A percentile compares a stretch with the other conserved stretches of the same genome.
Evolutionary conservation across 2,888 invertebrate species (phyloP).

Genomic region (Cerastoderma edule): DNA sequence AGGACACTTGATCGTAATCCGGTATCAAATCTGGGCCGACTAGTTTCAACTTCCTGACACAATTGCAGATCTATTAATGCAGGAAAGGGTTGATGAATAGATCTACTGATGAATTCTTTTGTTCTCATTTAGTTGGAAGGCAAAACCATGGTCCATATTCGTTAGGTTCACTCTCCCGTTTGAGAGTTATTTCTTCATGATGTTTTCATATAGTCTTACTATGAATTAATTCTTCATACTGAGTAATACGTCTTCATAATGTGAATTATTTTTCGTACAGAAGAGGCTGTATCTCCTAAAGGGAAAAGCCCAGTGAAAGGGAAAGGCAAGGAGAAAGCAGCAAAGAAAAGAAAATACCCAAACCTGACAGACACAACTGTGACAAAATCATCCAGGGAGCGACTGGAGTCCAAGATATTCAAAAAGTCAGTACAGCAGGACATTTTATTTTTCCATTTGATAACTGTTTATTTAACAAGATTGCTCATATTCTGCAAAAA

Average conservation of each 20-base stretch:
- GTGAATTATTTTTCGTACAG: constrained; percentile 4
- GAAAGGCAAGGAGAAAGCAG: constrained; percentile 66
- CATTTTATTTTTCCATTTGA: background rate
- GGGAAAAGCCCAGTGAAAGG: constrained; percentile 72
- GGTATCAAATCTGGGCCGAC: no score
- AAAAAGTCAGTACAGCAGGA: constrained; percentile 81
- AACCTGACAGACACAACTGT: constrained; percentile 85
- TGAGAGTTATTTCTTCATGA: background rate
- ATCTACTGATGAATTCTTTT: no score
- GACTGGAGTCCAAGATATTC: constrained; percentile 85
- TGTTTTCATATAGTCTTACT: background rate
- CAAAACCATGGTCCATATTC: background rate
- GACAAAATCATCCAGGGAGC: constrained; percentile 81
- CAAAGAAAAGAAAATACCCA: constrained; percentile 78
- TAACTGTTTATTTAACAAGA: no score
- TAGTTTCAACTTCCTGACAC: no score
- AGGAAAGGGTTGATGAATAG: no score
- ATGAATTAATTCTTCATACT: background rate
- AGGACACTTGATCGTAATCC: no score
- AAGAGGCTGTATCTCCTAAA: constrained; percentile 35
- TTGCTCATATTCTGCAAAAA: background rate
- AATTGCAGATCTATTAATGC: no score
- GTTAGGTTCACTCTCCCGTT: background rate
- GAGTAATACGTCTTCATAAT: background rate
- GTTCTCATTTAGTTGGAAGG: no score